Percentiles rank a stretch among this genome's conserved stretches.
phyloP scores from a whole-genome alignment of 2,888 invertebrate species.

The Hypomecis atomaria region DNA sequence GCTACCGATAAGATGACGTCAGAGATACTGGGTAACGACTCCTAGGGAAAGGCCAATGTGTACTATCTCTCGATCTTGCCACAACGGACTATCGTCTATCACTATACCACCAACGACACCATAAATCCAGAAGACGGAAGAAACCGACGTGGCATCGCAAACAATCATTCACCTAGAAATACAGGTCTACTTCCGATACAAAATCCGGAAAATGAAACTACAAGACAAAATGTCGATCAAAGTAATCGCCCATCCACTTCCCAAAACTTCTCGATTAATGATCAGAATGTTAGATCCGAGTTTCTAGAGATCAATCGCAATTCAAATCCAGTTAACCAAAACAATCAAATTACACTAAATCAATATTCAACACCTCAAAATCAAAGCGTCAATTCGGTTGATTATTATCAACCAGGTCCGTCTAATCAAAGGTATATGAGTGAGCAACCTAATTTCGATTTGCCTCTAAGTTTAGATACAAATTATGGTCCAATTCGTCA shows the following conservation, averaged over 20 bases:
- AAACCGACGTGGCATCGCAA: too few species aligned
- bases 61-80: not conserved
- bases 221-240: too few species aligned
- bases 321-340: too few species aligned
- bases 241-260: too few species aligned
- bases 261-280: too few species aligned
- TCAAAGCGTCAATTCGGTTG: not conserved
- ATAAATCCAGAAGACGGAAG: too few species aligned
- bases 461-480: not conserved
- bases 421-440: not conserved
- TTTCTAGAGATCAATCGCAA: too few species aligned
- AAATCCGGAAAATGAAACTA: too few species aligned
- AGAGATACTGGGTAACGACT: conserved; percentile 6
- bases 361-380: not conserved
- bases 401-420: not conserved
- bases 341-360: not conserved
- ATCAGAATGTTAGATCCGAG: too few species aligned
- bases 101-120: not conserved
- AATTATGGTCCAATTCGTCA: too few species aligned
- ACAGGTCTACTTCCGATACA: too few species aligned
- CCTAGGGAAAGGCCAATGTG: conserved; percentile 5
- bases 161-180: too few species aligned
- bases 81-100: not conserved
- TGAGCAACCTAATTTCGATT: not conserved
- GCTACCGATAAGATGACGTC: conserved; percentile 12